These are phyloP conservation scores for Anthopleura xanthogrammica DNA, from an alignment of 92 coral and sea anemone species.

Conservation along the genomic window DNA sequence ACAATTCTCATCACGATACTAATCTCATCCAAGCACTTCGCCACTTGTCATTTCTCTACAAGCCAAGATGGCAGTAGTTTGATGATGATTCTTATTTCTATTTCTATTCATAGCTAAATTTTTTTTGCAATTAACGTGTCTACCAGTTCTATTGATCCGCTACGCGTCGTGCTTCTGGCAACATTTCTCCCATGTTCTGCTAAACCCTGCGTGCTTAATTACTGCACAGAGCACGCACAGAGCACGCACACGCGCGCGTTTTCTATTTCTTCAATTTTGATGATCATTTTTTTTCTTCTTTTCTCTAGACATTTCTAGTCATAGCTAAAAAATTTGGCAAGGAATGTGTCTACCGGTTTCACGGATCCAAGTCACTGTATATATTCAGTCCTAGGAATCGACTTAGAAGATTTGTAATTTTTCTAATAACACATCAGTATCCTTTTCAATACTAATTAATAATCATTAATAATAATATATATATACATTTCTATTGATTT, in stretches of 20 bases:
- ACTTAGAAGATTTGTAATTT: conserved; percentile 93
- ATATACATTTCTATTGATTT: too few relatives aligned
- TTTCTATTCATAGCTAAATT: conserved; percentile 69
- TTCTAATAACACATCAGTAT: conserved; percentile 99
- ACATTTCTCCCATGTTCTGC: too few relatives aligned
- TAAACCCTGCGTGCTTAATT: too few relatives aligned
- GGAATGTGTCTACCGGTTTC: conserved; percentile 86
- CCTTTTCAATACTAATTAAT: conserved; percentile 55
- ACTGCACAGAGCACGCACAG: too few relatives aligned
- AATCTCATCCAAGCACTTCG: too few relatives aligned
- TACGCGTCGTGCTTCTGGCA: too few relatives aligned
- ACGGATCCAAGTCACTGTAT: conserved; percentile 80
- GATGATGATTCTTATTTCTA: neutral
- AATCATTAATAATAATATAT: neutral
- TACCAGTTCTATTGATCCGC: conserved; percentile 81
- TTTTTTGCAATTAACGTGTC: conserved; percentile 69
- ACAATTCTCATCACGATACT: too few relatives aligned
- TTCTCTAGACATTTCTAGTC: conserved; percentile 88
- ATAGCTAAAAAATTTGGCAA: conserved; percentile 95
- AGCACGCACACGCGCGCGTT: too few relatives aligned
- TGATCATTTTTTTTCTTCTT: conserved; percentile 9
- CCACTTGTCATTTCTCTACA: too few relatives aligned
- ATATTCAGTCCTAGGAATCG: conserved; percentile 92
- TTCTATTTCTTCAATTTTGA: neutral
- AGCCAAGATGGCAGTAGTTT: too few relatives aligned